A percentile compares a stretch with the other conserved stretches of the same genome.
These are phyloP conservation scores for Arvicanthis niloticus DNA, from an alignment of 2,113 vertebrate genomes.

Conservation along the genomic window DNA sequence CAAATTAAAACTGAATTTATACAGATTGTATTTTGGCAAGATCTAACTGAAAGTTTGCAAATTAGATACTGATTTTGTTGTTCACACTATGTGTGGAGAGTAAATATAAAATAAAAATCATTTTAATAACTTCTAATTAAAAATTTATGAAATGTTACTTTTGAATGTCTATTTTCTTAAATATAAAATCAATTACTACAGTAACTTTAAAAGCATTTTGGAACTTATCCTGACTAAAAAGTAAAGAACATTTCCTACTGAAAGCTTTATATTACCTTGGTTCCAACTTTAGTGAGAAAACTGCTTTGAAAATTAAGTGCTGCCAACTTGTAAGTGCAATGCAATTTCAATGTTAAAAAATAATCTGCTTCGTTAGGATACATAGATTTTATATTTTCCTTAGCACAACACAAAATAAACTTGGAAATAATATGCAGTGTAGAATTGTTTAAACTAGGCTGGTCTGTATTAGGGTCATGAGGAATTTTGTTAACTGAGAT, in stretches of 20 bases:
- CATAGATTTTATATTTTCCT: neutral
- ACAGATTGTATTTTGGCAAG: slow-evolving; percentile 13
- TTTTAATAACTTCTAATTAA: neutral
- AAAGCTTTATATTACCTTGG: neutral
- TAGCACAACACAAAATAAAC: neutral
- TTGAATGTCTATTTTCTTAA: neutral
- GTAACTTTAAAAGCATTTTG: neutral
- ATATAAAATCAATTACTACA: neutral
- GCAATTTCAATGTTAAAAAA: neutral
- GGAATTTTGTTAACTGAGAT: neutral
- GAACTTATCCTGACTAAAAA: neutral
- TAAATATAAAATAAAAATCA: neutral
- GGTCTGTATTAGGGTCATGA: fast-evolving
- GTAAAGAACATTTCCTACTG: neutral
- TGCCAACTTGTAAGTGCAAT: neutral
- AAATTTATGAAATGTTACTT: neutral
- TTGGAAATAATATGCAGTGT: neutral
- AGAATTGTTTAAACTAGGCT: neutral
- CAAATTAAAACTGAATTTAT: slow-evolving; percentile 16
- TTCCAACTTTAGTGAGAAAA: neutral
- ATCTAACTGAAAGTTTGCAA: neutral
- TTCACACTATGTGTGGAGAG: neutral
- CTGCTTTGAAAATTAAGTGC: neutral
- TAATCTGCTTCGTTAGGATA: neutral
- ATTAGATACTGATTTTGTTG: neutral